Percentiles rank a stretch among this genome's conserved stretches.
Conservation (phyloP, 64 coral and sea anemone genomes). For the Dendrophyllia cribrosa region DNA sequence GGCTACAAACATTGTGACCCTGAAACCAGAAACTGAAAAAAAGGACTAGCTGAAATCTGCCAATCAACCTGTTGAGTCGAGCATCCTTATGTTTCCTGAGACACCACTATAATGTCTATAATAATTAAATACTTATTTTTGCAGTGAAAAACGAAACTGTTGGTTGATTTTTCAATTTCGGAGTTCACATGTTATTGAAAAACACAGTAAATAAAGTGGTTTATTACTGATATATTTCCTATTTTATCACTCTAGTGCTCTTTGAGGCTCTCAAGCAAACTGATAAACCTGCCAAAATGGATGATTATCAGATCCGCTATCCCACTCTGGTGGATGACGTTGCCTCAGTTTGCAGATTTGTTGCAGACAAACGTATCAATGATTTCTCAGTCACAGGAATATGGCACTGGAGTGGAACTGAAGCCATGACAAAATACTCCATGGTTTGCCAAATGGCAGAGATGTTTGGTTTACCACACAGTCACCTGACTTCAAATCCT, state of each 20-base stretch:
- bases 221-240: neutral
- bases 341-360: constrained; percentile 63
- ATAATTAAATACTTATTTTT: too few relatives aligned
- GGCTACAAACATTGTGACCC: too few relatives aligned
- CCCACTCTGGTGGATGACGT: constrained; percentile 87
- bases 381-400: constrained; percentile 57
- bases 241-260: constrained; percentile 46
- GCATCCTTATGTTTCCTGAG: too few relatives aligned
- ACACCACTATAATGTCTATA: too few relatives aligned
- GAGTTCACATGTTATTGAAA: too few relatives aligned
- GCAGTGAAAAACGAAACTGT: too few relatives aligned
- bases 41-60: too few relatives aligned
- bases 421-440: constrained; percentile 87
- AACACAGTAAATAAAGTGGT: too few relatives aligned
- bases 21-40: too few relatives aligned
- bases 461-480: constrained; percentile 61
- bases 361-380: constrained; percentile 40
- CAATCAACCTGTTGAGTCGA: too few relatives aligned
- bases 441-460: constrained; percentile 83
- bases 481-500: constrained; percentile 68
- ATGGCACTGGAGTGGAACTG: constrained; percentile 81
- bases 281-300: constrained; percentile 56
- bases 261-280: constrained; percentile 75
- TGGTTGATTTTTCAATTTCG: too few relatives aligned
- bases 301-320: constrained; percentile 84